Evolutionary conservation across 2,113 vertebrate genomes (phyloP), one percentile per base, ranked within the genome.

Genomic region (Cinclus cinclus): DNA sequence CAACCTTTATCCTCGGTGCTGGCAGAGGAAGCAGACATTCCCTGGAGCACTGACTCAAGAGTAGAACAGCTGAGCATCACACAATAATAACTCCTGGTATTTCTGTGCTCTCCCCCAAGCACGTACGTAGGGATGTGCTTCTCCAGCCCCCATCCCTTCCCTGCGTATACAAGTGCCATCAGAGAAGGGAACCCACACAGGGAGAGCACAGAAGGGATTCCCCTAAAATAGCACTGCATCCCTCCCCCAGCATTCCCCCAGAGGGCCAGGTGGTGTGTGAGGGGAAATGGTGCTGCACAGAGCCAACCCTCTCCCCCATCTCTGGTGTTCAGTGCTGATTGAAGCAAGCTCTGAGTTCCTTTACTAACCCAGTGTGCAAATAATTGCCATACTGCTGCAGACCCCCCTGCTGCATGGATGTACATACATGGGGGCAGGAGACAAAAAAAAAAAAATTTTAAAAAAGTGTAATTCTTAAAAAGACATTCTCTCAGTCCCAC

Each of bases 121-220:
- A 56, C 28, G 3, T 1, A 39, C 0, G n/a, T 3, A 37, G 78
- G 53, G 53, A 67, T n/a, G 56, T 31, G 78, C 35, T 46, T 13
- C 84, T 93, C 44, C 92, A 89, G 58, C 47, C 62, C 33, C 47
- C 15, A 0, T 8, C 89, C 86, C 85, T 30, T 58, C 52, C 37
- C 70, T 53, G 42, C 3, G 0, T 14, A 14, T 2, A 22, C 44
- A 33, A 60, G 53, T 42, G 79, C 3, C 1, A 19, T 14, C 76
- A 55, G 60, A 56, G 89, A 68, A 68, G 44, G 73, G 49, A 91
- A 44, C 83, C 65, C 87, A 87, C 81, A 11, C 14, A 9, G 49
- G 62, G 56, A 24, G 1, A 71, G 84, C 95, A 85, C 92, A 94
- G 94, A 79, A 91, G 74, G 93, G 87, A 94, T 89, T 75, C 92